Base-by-base conservation (phyloP, 2,888 invertebrate species). In the Piscicola geometra region DNA sequence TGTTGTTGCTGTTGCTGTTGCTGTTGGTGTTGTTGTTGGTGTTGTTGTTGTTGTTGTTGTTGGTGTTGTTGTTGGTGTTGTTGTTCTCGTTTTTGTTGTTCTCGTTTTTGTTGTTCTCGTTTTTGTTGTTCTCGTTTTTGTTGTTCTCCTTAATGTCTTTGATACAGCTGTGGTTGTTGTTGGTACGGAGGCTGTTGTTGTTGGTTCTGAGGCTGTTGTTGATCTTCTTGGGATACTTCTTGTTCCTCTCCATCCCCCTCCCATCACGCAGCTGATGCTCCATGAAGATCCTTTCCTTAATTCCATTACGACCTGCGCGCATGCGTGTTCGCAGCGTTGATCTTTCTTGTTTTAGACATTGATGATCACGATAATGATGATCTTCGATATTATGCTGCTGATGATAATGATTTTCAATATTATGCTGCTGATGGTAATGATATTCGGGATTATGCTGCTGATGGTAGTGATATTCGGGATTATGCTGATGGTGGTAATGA, bases 401-500 rank as follows among this genome's bases (percentile, higher is more conserved):
- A 41, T 41, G 41, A 41, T 41, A 15, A 41, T 41, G 28, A 36
- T 70, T 21, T 25, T 12, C 18, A 41, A 25, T n/a, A 70, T 70
- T 32, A 36, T 36, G 33, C 3, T 64, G 25, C 21, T 67, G 33
- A 67, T 67, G 33, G 32, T 67, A 21, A 35, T 67, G 2, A 21
- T 70, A n/a, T 21, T 70, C 21, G 21, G 30, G 25, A 33, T 36
- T 21, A 70, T 41, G 25, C 1, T 35, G 35, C 1, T 41, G 35
- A 18, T 35, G 35, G 28, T 41, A 21, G n/a, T 47, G 28, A 41
- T 70, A 5, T 0, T 70, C 35, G 12, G 33, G 32, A 28, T 41
- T 5, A 41, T 41, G 41, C 21, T 75, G 75, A 50, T 70, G 69
- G 50, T 41, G 50, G 47, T 47, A 47, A 68, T 47, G 36, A 60